A percentile compares a stretch with the other conserved stretches of the same genome.
These are phyloP conservation scores for Echinometra lucunter DNA, from an alignment of 53 echinoderm and acorn worm genomes.

Conservation along the genomic window DNA sequence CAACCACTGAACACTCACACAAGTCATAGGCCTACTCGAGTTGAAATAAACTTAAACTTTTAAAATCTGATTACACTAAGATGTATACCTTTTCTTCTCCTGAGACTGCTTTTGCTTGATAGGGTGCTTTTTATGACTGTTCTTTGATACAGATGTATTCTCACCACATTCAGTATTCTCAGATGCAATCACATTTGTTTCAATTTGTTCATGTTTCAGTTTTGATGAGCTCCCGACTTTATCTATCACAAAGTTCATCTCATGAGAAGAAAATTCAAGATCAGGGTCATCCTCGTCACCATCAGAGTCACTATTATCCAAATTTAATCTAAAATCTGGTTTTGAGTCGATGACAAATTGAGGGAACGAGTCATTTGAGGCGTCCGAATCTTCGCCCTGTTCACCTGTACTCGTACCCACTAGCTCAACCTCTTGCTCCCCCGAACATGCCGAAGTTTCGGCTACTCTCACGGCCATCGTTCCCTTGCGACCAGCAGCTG, in stretches of 20 bases:
- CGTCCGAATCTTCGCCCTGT: background rate
- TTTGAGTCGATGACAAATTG: slow-evolving; percentile 54
- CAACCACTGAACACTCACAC: too few relatives aligned
- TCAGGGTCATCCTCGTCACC: slow-evolving; percentile 26
- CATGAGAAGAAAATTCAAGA: background rate
- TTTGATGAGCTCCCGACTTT: slow-evolving; percentile 33
- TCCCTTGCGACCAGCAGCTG: background rate
- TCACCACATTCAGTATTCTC: background rate
- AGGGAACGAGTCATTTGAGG: slow-evolving; percentile 3
- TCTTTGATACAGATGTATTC: background rate
- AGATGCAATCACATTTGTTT: background rate
- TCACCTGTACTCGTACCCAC: background rate
- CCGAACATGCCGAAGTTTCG: slow-evolving; percentile 38
- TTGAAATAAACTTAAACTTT: too few relatives aligned
- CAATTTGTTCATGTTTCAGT: background rate
- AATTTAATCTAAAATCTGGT: background rate
- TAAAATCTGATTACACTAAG: background rate
- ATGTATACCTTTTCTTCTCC: slow-evolving; percentile 37
- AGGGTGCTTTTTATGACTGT: too few relatives aligned
- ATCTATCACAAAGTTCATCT: slow-evolving; percentile 45
- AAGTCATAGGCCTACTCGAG: too few relatives aligned
- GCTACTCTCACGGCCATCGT: background rate
- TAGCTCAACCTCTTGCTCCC: slow-evolving; percentile 11
- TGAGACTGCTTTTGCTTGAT: background rate
- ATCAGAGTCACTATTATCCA: background rate